Evolutionary conservation across 2,888 invertebrate species (phyloP), one percentile per base, ranked within the genome.

Genomic region (Drosophila nr. medialis): DNA sequence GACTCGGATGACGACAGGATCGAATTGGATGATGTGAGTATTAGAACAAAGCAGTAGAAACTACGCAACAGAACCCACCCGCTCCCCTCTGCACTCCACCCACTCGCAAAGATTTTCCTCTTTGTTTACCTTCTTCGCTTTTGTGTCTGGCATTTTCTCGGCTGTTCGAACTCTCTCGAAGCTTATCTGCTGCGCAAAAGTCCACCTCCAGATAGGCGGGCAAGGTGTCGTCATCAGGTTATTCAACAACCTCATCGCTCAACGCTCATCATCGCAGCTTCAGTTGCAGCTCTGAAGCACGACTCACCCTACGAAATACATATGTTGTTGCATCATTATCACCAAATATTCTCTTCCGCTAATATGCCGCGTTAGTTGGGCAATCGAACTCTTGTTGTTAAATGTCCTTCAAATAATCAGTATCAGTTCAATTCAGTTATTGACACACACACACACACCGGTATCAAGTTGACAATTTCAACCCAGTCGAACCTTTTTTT

Each of bases 1-100:
- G 92, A 93, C 79, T 93, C 93, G 54, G 96, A 97, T 88, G 98
- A 98, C 93, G 98, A 98, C 94, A 96, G 96, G 92, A 96, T 98
- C 92, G 97, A 97, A 92, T 94, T 96, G 81, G 96, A 97, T 94
- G 96, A 97, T 95, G 98, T 98, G 95, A 94, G 93, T 77, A 60
- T 32, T 2, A 11, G 2, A 48, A 40, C 18, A 48, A 48, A 42
- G 10, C 21, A 64, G 32, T 40, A 38, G 18, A 48, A 80, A 86
- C 72, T 89, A 67, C 86, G 90, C 86, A 86, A 71, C 74, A 73
- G 27, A 50, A 18, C 24, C 30, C 38, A 27, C 21, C 4, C 24
- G 15, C 51, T 32, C 27, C 15, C 32, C 29, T 30, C 24, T n/a
- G n/a, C 53, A 24, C 36, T 15, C 21, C 40, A 38, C 30, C 38